Conservation (phyloP, 2,888 invertebrate genomes). For the Tyria jacobaeae region DNA sequence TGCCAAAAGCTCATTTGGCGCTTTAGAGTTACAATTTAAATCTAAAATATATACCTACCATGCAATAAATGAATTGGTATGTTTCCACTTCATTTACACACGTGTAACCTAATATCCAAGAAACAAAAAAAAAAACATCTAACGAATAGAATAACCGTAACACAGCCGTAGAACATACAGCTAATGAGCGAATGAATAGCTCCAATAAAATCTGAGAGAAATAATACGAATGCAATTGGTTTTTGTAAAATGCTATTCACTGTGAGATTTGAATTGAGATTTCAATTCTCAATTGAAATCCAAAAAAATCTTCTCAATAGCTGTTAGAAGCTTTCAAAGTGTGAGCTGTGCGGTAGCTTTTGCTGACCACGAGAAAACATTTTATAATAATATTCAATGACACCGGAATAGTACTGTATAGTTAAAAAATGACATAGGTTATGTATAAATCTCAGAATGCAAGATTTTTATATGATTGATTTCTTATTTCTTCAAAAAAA, state of each 20-base stretch:
- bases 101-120: background rate
- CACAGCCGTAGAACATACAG: slow-evolving; percentile 23
- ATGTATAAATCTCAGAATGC: no score
- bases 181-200: slow-evolving; percentile 7
- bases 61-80: background rate
- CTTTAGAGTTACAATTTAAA: no score
- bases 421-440: no score
- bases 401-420: no score
- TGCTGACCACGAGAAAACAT: background rate
- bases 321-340: background rate
- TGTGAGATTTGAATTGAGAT: background rate
- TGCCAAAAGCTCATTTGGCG: no score
- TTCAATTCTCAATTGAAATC: background rate
- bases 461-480: no score
- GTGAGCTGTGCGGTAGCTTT: background rate
- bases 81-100: no score
- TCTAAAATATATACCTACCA: background rate
- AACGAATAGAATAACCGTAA: slow-evolving; percentile 25
- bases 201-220: slow-evolving; percentile 6
- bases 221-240: slow-evolving; percentile 15
- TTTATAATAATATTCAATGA: background rate
- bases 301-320: no score
- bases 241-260: slow-evolving; percentile 10
- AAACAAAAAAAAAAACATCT: slow-evolving; percentile 28
- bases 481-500: no score